These are phyloP conservation scores for Scaptomyza pallida DNA, from an alignment of 1,140 invertebrate species.

Conservation along the genomic window DNA sequence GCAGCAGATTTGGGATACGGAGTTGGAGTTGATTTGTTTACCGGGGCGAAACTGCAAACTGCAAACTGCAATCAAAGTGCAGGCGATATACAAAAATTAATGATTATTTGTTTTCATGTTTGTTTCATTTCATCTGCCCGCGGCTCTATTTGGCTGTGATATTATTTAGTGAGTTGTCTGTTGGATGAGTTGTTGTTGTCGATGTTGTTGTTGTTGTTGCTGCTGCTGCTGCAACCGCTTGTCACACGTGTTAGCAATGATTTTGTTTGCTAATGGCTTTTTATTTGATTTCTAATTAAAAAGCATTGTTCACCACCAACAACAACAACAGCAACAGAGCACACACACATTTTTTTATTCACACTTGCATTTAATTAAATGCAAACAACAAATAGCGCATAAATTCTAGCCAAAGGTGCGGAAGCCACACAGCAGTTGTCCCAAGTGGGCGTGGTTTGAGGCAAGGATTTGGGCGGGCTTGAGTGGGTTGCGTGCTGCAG, in stretches of 20 bases:
- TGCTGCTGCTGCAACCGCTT: constrained; percentile 44
- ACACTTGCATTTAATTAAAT: constrained; percentile 74
- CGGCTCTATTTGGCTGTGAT: neutral
- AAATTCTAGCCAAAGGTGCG: constrained; percentile 52
- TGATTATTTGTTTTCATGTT: constrained; percentile 63
- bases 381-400: constrained; percentile 77
- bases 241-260: constrained; percentile 69
- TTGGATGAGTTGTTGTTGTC: constrained; percentile 7
- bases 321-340: no score
- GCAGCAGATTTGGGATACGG: neutral
- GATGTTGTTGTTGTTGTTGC: neutral
- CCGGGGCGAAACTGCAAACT: constrained; percentile 26
- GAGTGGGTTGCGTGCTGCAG: constrained; percentile 6
- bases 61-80: constrained; percentile 66
- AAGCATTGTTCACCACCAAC: constrained; percentile 39
- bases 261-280: constrained; percentile 64
- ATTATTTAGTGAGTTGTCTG: constrained; percentile 15
- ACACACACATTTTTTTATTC: constrained; percentile 20
- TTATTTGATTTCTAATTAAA: constrained; percentile 81
- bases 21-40: constrained; percentile 57
- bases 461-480: neutral
- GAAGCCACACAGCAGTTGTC: neutral
- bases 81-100: constrained; percentile 56
- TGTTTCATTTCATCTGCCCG: constrained; percentile 29
- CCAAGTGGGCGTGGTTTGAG: neutral